Evolutionary conservation across 1,140 invertebrate genomes (phyloP).

Genomic region (Bombus picipes): DNA sequence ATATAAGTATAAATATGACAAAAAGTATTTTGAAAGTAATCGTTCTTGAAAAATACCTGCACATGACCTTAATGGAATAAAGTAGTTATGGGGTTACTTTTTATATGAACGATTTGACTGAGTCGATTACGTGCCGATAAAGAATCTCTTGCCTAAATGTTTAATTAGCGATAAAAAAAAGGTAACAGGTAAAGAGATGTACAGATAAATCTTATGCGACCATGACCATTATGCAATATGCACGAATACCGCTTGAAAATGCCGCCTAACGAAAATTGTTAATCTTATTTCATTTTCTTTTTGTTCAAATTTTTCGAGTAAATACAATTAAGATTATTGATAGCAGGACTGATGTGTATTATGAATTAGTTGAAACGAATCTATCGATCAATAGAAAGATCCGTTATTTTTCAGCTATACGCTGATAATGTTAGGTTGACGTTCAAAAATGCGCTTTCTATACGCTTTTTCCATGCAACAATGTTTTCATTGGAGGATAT

Average conservation of each 20-base stretch:
- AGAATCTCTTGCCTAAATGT: background rate
- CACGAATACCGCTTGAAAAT: background rate
- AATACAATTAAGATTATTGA: background rate
- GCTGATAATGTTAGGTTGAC: background rate
- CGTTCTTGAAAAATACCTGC: background rate
- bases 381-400: background rate
- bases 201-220: background rate
- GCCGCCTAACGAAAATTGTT: background rate
- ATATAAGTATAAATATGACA: background rate
- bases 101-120: constrained; percentile 2
- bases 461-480: constrained; percentile 1
- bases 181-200: background rate
- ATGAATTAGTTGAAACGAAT: background rate
- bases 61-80: background rate
- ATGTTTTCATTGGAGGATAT: background rate
- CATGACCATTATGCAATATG: background rate
- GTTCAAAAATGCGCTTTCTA: background rate
- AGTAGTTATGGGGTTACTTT: background rate
- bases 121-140: background rate
- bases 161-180: constrained; percentile 13
- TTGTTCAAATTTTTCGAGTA: background rate
- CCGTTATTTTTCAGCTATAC: background rate
- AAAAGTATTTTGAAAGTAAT: background rate
- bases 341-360: background rate
- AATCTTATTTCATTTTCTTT: background rate